phyloP scores from a whole-genome alignment of 2,797 vertebrate species.

The Parauchenoglanis ngamensis region DNA sequence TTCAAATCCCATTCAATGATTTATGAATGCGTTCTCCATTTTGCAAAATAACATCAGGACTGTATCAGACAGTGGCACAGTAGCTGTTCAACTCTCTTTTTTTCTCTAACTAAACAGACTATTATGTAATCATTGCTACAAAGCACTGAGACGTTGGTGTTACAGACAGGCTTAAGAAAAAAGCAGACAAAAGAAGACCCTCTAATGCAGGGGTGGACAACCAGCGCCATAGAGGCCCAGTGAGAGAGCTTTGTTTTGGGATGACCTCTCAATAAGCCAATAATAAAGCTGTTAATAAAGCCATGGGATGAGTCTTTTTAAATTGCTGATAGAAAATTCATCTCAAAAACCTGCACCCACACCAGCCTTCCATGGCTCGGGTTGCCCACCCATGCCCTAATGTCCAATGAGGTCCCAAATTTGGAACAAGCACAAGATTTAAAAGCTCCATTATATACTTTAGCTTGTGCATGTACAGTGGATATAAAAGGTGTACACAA shows the following conservation, averaged over 20 bases:
- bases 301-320: too few relatives aligned
- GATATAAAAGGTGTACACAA: too few relatives aligned
- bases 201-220: too few relatives aligned
- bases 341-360: too few relatives aligned
- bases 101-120: neutral
- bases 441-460: neutral
- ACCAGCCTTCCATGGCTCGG: too few relatives aligned
- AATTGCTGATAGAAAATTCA: too few relatives aligned
- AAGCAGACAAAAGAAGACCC: constrained; percentile 8
- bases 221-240: too few relatives aligned
- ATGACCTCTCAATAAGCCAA: too few relatives aligned
- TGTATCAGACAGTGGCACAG: neutral
- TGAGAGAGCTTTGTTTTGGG: too few relatives aligned
- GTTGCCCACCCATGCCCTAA: too few relatives aligned
- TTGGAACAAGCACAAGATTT: neutral
- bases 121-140: neutral
- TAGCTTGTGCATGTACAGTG: neutral
- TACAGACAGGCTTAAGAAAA: neutral
- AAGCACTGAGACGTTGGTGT: neutral
- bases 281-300: too few relatives aligned
- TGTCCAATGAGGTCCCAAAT: neutral
- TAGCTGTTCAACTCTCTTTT: neutral
- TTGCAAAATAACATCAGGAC: neutral
- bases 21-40: neutral
- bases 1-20: neutral